Evolutionary conservation across 2,888 invertebrate genomes (phyloP), one percentile per base, ranked within the genome.

Genomic region (Pasiphila rectangulata): DNA sequence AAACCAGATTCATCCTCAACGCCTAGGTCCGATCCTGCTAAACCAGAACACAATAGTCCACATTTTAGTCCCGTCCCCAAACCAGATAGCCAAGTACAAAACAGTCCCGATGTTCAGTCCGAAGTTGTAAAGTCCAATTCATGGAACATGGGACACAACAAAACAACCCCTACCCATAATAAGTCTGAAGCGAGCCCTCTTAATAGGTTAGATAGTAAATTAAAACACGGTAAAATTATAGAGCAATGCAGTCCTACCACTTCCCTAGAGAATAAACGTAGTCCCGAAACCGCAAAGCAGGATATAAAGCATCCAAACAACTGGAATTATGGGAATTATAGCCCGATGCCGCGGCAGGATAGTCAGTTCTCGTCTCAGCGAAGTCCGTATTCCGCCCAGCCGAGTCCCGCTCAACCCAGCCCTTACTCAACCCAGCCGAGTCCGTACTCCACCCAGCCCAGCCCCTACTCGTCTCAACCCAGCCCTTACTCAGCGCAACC

Each of bases 221-320:
- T 80, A 54, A 85, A 79, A 68, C 83, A 83, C 40, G 68, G 75
- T 30, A 86, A 86, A 77, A 68, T 75, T 12, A 74, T 82, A 56
- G 87, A 87, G 63, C 87, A 86, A 63, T 88, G 86, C 57, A 88
- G 88, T 64, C 88, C 88, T 1, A 87, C 86, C 2, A 87, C 88
- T 45, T 86, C 87, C 0, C 61, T 82, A 39, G 87, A 88, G 49
- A 85, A 81, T 57, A 87, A 86, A 69, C 83, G 76, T 56, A 87
- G 86, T 63, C 87, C 87, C 1, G 87, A 87, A 63, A 75, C 76
- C 1, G 55, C 75, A 45, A 86, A 86, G 58, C 83, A 82, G 38
- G 86, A 87, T 47, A 79, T 84, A 36, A 87, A 86, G 47, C 83
- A 78, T 60, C 79, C 79, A 4, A 83, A 78, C 60, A 81, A 64